phyloP scores from a whole-genome alignment of 2,888 invertebrate species.

The Syrista parreyssii region DNA sequence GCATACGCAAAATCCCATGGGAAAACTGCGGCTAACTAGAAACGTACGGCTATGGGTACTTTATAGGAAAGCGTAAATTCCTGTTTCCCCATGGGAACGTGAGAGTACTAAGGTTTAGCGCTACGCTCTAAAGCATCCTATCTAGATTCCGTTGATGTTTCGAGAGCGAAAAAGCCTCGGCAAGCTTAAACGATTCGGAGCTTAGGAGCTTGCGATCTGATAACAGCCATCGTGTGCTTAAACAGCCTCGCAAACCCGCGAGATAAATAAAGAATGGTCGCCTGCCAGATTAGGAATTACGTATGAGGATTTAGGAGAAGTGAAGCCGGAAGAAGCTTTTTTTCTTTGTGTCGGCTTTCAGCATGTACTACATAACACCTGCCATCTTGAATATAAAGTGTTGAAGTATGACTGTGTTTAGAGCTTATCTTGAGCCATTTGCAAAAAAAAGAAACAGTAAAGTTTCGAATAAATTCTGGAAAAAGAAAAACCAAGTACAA shows the following conservation, averaged over 20 bases:
- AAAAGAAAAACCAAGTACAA: too few relatives aligned
- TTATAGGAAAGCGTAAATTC: background rate
- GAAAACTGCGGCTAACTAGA: background rate
- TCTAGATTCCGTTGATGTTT: slow-evolving; percentile 34
- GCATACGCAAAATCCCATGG: background rate
- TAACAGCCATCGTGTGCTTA: slow-evolving; percentile 39
- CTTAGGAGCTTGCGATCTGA: slow-evolving; percentile 43
- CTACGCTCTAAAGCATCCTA: slow-evolving; percentile 14
- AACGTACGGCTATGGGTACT: background rate
- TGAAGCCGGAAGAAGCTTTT: background rate
- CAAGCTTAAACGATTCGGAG: slow-evolving; percentile 41
- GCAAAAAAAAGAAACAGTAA: background rate
- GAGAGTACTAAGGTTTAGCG: background rate
- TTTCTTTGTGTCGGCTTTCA: background rate
- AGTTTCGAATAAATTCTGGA: background rate
- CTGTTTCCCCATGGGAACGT: background rate
- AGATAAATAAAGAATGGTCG: background rate
- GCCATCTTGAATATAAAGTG: background rate
- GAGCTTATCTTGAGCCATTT: background rate
- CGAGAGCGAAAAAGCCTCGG: slow-evolving; percentile 31
- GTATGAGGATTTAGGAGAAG: background rate
- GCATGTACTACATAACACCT: background rate
- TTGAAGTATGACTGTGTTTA: background rate
- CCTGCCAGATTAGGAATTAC: background rate
- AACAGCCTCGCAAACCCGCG: slow-evolving; percentile 34